Evolutionary conservation across 2,797 vertebrate species (phyloP).

Genomic region (Monodelphis domestica): DNA sequence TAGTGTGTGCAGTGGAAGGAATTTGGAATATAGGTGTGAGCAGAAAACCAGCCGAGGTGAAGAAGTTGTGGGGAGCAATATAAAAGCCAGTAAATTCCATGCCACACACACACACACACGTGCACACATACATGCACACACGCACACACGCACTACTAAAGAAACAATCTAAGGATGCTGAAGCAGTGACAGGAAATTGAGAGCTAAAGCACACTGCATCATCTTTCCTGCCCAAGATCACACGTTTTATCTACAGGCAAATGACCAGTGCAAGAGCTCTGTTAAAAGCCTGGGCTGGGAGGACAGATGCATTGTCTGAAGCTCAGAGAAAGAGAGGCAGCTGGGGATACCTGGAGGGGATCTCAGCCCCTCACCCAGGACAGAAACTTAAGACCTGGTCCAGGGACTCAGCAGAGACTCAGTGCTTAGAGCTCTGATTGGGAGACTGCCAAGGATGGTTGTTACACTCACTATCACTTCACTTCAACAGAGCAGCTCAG

Average conservation of each 20-base stretch:
- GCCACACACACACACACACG: too few species aligned
- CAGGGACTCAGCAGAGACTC: neutral
- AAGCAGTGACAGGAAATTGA: neutral
- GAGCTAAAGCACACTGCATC: neutral
- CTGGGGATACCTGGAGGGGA: neutral
- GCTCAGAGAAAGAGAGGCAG: neutral
- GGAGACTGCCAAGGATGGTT: neutral
- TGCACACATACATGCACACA: too few species aligned
- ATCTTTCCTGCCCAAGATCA: neutral
- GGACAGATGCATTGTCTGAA: neutral
- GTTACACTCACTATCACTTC: neutral
- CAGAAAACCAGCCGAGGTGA: neutral
- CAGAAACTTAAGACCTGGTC: too few species aligned
- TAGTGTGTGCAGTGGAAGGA: neutral
- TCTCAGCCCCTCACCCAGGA: too few species aligned
- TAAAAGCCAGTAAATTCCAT: too few species aligned
- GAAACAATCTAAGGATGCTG: neutral
- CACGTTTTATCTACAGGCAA: neutral
- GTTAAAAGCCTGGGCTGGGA: neutral
- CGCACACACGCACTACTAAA: too few species aligned
- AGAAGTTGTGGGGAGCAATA: too few species aligned
- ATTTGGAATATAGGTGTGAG: neutral
- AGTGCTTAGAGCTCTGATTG: neutral
- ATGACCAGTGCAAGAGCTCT: neutral
- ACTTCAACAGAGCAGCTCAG: neutral